phyloP scores from a whole-genome alignment of 2,888 invertebrate species.

The Margaritifera margaritifera region DNA sequence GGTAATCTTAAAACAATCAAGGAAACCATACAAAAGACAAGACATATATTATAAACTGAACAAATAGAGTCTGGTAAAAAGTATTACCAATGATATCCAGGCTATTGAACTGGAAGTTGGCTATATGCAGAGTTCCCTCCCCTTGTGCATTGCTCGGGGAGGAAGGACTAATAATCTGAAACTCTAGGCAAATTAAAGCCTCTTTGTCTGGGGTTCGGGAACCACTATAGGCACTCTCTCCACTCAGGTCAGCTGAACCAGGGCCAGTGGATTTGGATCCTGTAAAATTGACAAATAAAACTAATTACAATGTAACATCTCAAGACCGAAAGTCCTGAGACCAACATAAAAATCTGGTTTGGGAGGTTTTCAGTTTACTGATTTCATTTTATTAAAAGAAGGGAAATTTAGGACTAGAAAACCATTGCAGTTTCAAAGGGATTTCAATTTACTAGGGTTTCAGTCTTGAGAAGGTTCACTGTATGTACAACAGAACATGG shows the following conservation, averaged over 20 bases:
- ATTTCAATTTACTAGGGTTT: too few species aligned
- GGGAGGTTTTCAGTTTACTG: too few species aligned
- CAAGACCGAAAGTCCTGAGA: too few species aligned
- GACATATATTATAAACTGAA: background rate
- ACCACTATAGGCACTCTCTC: background rate
- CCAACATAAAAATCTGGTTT: too few species aligned
- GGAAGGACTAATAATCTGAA: conserved; percentile 81
- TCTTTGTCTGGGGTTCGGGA: conserved; percentile 64
- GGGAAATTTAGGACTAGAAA: too few species aligned
- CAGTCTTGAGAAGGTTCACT: too few species aligned
- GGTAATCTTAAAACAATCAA: background rate
- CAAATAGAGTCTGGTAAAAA: too few species aligned
- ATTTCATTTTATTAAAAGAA: too few species aligned
- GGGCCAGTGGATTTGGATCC: conserved; percentile 1
- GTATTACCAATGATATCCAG: conserved; percentile 90
- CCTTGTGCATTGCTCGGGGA: conserved; percentile 72
- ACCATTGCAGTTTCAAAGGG: too few species aligned
- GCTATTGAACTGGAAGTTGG: conserved; percentile 93
- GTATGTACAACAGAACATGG: too few species aligned
- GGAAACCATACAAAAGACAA: conserved; percentile 4
- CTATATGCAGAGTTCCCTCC: conserved; percentile 78
- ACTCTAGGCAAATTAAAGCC: conserved; percentile 81
- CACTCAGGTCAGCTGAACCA: background rate
- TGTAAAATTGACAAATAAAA: too few species aligned
- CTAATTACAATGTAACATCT: too few species aligned